Conservation (phyloP, 2,113 vertebrate genomes). For the Sitta europaea region DNA sequence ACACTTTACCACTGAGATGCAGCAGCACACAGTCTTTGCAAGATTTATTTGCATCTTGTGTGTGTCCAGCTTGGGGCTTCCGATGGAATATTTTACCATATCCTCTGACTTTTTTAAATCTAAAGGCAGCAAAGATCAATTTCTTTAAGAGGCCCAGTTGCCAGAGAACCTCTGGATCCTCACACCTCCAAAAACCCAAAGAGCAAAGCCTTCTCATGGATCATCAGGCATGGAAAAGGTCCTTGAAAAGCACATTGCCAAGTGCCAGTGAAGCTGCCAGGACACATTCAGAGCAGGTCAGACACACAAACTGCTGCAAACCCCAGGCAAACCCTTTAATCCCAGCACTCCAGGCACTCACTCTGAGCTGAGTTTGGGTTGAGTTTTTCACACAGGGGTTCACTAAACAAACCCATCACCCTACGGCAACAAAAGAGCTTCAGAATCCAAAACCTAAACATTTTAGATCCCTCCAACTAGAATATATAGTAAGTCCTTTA, state of each 20-base stretch:
- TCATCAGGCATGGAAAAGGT: accelerated
- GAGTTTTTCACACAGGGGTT: background rate
- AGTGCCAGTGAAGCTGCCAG: accelerated
- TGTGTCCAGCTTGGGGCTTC: too few relatives aligned
- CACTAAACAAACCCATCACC: background rate
- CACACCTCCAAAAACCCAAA: background rate
- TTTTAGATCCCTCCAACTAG: background rate
- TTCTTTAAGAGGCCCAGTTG: background rate
- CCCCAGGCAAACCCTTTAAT: background rate
- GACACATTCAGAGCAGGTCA: background rate
- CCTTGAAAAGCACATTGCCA: background rate
- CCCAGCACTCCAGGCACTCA: too few relatives aligned
- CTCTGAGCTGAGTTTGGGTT: too few relatives aligned
- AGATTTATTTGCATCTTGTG: too few relatives aligned
- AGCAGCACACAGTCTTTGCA: too few relatives aligned
- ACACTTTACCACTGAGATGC: background rate
- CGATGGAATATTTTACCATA: background rate
- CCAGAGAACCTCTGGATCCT: background rate
- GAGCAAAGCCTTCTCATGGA: background rate
- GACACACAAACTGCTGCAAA: background rate
- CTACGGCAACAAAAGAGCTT: accelerated
- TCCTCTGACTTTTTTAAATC: background rate
- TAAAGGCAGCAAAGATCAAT: background rate
- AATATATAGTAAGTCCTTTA: background rate
- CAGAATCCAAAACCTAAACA: background rate